These are phyloP conservation scores for Petrolisthes manimaculis DNA, from an alignment of 2,888 invertebrate species.

Conservation along the genomic window DNA sequence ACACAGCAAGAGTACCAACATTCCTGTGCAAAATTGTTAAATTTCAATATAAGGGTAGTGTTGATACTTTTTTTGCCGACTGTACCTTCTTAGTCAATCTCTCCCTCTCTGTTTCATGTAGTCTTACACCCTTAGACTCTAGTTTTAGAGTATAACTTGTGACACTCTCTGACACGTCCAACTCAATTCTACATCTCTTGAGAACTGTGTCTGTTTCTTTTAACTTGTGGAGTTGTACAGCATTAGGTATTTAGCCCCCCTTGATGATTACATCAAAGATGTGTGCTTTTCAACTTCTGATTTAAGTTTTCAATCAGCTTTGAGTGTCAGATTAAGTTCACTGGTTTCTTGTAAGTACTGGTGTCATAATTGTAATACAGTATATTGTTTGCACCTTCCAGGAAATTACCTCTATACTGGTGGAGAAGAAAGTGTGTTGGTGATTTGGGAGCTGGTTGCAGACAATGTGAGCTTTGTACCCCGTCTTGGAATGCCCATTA, in stretches of 20 bases:
- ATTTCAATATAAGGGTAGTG: no score
- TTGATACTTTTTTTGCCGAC: no score
- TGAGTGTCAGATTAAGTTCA: not conserved
- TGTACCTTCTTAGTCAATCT: no score
- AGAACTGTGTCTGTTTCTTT: no score
- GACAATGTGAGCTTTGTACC: slow-evolving; percentile 77
- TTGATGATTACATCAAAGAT: not conserved
- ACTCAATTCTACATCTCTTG: no score
- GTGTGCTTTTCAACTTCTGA: not conserved
- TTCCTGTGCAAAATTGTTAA: not conserved
- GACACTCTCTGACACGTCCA: no score
- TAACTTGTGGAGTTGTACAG: no score
- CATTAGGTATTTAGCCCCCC: not conserved
- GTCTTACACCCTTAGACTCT: no score
- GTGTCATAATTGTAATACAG: not conserved
- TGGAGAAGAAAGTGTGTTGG: slow-evolving; percentile 83
- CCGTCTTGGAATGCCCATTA: slow-evolving; percentile 78
- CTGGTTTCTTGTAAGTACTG: not conserved
- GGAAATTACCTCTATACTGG: slow-evolving; percentile 82
- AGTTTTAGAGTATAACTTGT: no score
- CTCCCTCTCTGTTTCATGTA: no score
- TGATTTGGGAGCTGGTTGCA: slow-evolving; percentile 79
- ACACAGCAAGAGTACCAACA: not conserved
- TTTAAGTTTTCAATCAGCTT: not conserved
- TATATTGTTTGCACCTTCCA: slow-evolving; percentile 45